Conservation (phyloP, 2,888 invertebrate genomes). For the Pammene aurita region DNA sequence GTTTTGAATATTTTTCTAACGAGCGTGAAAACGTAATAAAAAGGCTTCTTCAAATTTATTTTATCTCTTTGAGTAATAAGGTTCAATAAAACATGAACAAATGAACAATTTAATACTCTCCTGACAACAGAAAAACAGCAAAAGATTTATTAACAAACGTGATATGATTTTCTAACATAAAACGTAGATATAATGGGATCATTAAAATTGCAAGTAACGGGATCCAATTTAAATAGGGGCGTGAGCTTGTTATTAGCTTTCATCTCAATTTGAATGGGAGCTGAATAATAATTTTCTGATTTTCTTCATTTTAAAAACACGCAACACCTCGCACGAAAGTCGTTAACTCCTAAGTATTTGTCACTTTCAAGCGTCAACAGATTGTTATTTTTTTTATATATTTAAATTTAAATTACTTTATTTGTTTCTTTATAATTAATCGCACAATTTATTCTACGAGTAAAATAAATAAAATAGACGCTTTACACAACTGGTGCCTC, state of each 20-base stretch:
- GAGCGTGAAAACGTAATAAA: neutral
- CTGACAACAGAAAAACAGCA: slow-evolving; percentile 14
- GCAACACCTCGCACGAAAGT: neutral
- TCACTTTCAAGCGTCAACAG: neutral
- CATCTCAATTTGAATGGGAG: slow-evolving; percentile 22
- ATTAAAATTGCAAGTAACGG: slow-evolving; percentile 27
- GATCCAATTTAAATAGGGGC: slow-evolving; percentile 27
- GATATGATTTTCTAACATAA: slow-evolving; percentile 19
- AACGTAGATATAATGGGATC: slow-evolving; percentile 17
- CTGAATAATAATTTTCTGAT: slow-evolving; percentile 21
- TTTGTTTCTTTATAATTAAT: too few relatives aligned
- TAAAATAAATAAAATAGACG: too few relatives aligned
- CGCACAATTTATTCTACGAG: too few relatives aligned
- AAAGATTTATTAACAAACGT: slow-evolving; percentile 24
- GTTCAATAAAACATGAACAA: slow-evolving; percentile 1
- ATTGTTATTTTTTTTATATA: neutral
- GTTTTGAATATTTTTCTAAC: neutral
- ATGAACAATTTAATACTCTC: slow-evolving; percentile 13
- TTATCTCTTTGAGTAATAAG: neutral
- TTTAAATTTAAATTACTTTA: too few relatives aligned
- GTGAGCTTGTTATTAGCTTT: slow-evolving; percentile 30
- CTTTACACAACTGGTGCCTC: too few relatives aligned
- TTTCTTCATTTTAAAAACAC: neutral
- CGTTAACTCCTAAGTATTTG: neutral
- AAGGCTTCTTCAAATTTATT: neutral